Evolutionary conservation across 2,888 invertebrate species (phyloP).

Genomic region (Sinhomidia bicolor): DNA sequence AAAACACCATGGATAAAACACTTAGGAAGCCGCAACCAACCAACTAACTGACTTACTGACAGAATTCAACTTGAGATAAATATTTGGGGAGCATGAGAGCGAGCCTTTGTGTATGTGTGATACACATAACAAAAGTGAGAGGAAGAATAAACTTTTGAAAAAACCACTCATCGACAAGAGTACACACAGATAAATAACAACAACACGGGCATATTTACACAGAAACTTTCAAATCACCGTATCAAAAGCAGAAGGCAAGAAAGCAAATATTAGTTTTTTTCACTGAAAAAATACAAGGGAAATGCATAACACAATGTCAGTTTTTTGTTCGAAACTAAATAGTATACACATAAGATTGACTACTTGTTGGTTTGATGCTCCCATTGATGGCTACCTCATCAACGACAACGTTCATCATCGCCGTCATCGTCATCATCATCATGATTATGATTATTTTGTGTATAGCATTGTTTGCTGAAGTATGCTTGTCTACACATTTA

Average conservation of each 20-base stretch:
- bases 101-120: not conserved
- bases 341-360: conserved; percentile 46
- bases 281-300: not conserved
- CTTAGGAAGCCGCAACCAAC: conserved; percentile 71
- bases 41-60: conserved; percentile 63
- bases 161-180: conserved; percentile 9
- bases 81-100: not conserved
- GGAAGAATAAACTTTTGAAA: not conserved
- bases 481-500: conserved; percentile 32
- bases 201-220: conserved; percentile 46
- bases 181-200: not conserved
- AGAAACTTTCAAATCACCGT: conserved; percentile 47
- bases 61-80: conserved; percentile 62
- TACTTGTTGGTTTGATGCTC: conserved; percentile 60
- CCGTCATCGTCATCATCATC: conserved; percentile 25
- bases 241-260: conserved; percentile 45
- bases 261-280: conserved; percentile 70
- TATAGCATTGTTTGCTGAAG: conserved; percentile 29
- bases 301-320: conserved; percentile 51
- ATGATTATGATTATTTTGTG: not conserved
- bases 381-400: conserved; percentile 50
- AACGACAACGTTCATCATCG: not conserved
- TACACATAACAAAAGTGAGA: not conserved
- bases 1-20: conserved; percentile 70
- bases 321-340: conserved; percentile 48